Percentiles rank a stretch among this genome's conserved stretches.
Conservation (phyloP, 2,113 vertebrate species). For the Lipophrys pholis region DNA sequence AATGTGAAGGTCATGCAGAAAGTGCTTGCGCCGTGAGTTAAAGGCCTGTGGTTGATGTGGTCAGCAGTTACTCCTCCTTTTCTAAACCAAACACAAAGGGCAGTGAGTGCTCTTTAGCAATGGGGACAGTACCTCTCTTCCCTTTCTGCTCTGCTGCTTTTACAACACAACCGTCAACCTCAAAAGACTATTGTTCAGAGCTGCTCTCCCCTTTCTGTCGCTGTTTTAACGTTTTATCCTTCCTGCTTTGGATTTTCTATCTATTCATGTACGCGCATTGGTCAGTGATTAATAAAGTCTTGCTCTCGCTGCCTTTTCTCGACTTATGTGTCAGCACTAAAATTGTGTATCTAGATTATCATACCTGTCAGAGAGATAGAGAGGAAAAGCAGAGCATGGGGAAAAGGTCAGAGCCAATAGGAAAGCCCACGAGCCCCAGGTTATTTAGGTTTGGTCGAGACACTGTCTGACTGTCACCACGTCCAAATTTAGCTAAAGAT, state of each 20-base stretch:
- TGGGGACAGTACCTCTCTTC: constrained; percentile 72
- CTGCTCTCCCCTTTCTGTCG: background rate
- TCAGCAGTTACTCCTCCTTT: constrained; percentile 76
- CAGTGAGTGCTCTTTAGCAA: constrained; percentile 57
- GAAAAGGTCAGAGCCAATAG: constrained; percentile 72
- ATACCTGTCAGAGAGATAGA: constrained; percentile 26
- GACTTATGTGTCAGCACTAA: constrained; percentile 44
- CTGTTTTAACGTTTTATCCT: constrained; percentile 17
- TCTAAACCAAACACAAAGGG: constrained; percentile 71
- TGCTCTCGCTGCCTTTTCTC: constrained; percentile 12
- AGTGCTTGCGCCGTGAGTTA: constrained; percentile 67
- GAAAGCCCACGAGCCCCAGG: constrained; percentile 67
- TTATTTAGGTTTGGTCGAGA: constrained; percentile 28
- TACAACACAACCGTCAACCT: constrained; percentile 45
- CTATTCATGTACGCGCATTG: constrained; percentile 1
- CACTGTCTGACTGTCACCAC: constrained; percentile 35
- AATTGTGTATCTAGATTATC: constrained; percentile 9
- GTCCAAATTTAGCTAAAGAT: constrained; percentile 66
- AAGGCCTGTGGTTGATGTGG: constrained; percentile 80
- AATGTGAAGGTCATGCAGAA: constrained; percentile 82
- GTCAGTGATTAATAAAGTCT: constrained; percentile 30
- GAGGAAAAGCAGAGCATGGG: constrained; percentile 1
- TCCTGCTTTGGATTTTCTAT: background rate
- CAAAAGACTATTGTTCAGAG: constrained; percentile 50
- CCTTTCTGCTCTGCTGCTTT: constrained; percentile 53